Evolutionary conservation across 2,888 invertebrate species (phyloP), one percentile per base, ranked within the genome.

Genomic region (Volucella inflata): DNA sequence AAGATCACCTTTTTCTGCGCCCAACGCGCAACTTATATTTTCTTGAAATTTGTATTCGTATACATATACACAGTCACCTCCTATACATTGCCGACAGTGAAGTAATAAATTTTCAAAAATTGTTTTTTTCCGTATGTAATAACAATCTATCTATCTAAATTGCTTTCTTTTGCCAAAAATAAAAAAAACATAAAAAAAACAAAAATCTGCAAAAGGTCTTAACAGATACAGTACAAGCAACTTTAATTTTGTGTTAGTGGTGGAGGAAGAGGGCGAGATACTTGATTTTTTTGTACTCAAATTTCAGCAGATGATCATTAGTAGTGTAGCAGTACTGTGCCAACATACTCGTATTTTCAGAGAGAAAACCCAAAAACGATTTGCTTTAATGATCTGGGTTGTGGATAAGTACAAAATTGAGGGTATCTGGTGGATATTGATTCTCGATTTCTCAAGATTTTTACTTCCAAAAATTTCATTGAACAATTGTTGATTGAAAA

Each of bases 111-210:
- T 64, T 57, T 53, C 11, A 14, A 53, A 64, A 62, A 65, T 36
- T 59, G 55, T 51, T 51, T 64, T 67, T 64, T 74, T 36, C 10
- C 46, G 65, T 65, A 68, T 75, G 75, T 65, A 84, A 84, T 79
- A 84, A 85, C 85, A 81, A 81, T 85, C 81, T 72, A 77, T 81
- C 85, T 85, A 85, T 85, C 85, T 85, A 85, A 85, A 85, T 85
- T 85, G 81, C 77, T 85, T 85, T 85, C 85, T 81, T 84, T 85
- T 85, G 85, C 81, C 75, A 81, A 85, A 80, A 79, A 30, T 48
- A 40, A 62, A 55, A 42, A 42, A 11, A 36, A 12, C 16, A 48
- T 38, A 60, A 48, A 17, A 1, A 57, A 55, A 14, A 57, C 38
- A 57, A 55, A 36, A 68, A 50, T 57, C 59, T 72, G 59, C 62